Base-by-base conservation (phyloP, 2,113 vertebrate genomes). In the Seriola rivoliana region DNA sequence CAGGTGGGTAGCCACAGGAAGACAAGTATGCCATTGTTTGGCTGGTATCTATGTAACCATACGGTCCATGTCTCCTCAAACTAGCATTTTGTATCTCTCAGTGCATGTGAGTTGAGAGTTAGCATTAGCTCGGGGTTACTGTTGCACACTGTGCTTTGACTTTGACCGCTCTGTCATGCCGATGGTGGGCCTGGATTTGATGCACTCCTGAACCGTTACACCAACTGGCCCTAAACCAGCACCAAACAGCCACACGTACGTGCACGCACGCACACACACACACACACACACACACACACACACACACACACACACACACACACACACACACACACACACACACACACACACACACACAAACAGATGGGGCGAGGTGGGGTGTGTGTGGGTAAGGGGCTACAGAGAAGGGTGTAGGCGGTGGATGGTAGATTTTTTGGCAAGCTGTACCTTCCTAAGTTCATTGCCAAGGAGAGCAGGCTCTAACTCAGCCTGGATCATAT, bases 341-440 rank as follows among this genome's bases (percentile, higher is more conserved):
- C 62, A 75, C 59, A 62, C 78, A 70, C 57, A 54, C 69, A 81
- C 63, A 75, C 36, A 58, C 25, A 59, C 54, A 87, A 91, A 82
- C 93, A 94, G 95, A 94, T 95, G 93, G 94, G 82, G 71, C 68
- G 9, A 85, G 69, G 79, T 80, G 40, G 83, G 75, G 80, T 34
- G 69, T 80, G 63, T 62, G 84, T 76, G 91, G 87, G 87, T 89
- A 85, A 82, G 84, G 88, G 81, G 76, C 75, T 54, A 63, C 4
- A 42, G 82, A 84, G 55, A 65, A 86, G 80, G 65, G 77, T 77
- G 79, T 44, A 59, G 81, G 81, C 42, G 64, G 65, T 67, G 36
- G 23, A 81, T 82, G 82, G 84, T 75, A 52, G 85, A 65, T 84
- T 80, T 78, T 79, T 86, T 89, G 78, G 87, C 85, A 48, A 74